Evolutionary conservation across 2,113 vertebrate species (phyloP).

Genomic region (Turdus rufiventris): DNA sequence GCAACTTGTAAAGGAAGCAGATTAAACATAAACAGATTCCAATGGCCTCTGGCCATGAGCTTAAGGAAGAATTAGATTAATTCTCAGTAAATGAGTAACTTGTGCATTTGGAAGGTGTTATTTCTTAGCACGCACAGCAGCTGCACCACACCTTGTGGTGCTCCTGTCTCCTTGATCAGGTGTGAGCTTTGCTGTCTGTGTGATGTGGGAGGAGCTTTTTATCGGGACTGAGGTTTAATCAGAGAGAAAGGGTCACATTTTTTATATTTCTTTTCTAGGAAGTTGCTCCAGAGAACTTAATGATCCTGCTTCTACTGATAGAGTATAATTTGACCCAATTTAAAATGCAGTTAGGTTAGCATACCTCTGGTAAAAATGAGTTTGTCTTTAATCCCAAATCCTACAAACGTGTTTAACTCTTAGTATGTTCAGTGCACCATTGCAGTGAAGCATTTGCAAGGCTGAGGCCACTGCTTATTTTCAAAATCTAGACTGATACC

Average conservation of each 20-base stretch:
- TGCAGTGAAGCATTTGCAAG: not conserved
- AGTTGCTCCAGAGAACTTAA: not conserved
- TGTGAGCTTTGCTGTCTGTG: not conserved
- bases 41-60: not conserved
- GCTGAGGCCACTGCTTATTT: not conserved
- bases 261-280: not conserved
- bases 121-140: not conserved
- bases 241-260: not conserved
- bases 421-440: not conserved
- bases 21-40: not conserved
- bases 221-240: not conserved
- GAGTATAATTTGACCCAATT: conserved; percentile 4
- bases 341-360: not conserved
- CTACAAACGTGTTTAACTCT: not conserved
- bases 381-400: not conserved
- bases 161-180: rapidly evolving
- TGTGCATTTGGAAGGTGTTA: not conserved
- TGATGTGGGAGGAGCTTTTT: not conserved
- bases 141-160: not conserved
- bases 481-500: not conserved
- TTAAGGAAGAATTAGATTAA: not conserved
- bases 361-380: not conserved
- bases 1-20: not conserved
- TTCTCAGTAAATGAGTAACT: not conserved
- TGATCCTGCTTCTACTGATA: not conserved